Base-by-base conservation (phyloP, 2,888 invertebrate species). In the Athrips mouffetella region DNA sequence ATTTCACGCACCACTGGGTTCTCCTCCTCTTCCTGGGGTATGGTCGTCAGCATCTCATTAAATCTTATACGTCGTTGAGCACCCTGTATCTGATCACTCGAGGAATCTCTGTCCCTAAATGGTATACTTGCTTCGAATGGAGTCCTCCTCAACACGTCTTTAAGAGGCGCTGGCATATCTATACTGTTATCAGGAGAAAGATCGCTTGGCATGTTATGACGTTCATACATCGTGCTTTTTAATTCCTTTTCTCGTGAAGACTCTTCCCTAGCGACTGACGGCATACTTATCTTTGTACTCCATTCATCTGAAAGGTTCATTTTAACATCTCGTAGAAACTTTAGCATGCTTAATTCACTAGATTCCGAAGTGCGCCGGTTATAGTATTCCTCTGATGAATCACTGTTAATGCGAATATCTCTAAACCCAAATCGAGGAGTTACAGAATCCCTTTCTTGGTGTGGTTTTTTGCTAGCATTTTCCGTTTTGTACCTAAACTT, bases 311-410 rank as follows among this genome's bases (percentile, higher is more conserved):
- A 37, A 8, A 67, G 63, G 25, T 55, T 44, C 11, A 65, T 59
- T 57, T 62, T 67, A 8, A 55, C 60, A 18, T 60, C 63, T 52
- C 62, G 73, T 1, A 73, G 60, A 47, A 77, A 73, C 37, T 74
- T 70, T 50, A 83, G 55, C 30, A 80, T 60, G 31, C 58, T 73
- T 35, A 82, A 59, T 59, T 83, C 83, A 35, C 40, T 37, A n/a
- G 15, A 27, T 29, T 42, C 29, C 10, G 29, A 21, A 5, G 13
- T 39, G 3, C 21, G 13, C 29, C 27, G 47, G n/a, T n/a, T n/a
- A 2, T 21, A 10, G 21, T 15, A n/a, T 18, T 23, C 33, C 13
- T 47, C 47, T 15, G n/a, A n/a, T n/a, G n/a, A n/a, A n/a, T 41
- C 16, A 25, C 18, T 3, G 8, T 29, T n/a, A n/a, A 6, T 46